phyloP scores from a whole-genome alignment of 2,888 invertebrate species.

The Apodemia duryi region DNA sequence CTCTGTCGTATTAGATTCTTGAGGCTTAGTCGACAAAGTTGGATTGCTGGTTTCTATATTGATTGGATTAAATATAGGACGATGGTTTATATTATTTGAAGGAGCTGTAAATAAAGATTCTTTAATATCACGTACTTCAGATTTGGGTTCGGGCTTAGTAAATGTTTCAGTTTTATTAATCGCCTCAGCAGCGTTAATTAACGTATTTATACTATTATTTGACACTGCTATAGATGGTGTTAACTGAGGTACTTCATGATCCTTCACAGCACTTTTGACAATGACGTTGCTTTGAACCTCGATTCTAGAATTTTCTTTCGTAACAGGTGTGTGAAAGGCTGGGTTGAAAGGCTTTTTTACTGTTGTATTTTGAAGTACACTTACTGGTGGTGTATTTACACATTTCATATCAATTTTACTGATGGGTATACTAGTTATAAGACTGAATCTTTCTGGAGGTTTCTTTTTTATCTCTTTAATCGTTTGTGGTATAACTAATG shows the following conservation, averaged over 20 bases:
- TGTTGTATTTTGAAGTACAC: slow-evolving; percentile 38
- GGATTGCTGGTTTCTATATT: slow-evolving; percentile 50
- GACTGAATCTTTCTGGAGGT: slow-evolving; percentile 56
- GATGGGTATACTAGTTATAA: slow-evolving; percentile 73
- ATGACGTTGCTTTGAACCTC: slow-evolving; percentile 19
- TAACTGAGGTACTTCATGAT: not conserved
- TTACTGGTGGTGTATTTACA: slow-evolving; percentile 49
- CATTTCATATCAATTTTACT: slow-evolving; percentile 72
- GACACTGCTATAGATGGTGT: slow-evolving; percentile 30
- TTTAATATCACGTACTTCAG: slow-evolving; percentile 43
- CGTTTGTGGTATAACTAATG: slow-evolving; percentile 42
- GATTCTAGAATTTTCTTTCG: slow-evolving; percentile 9
- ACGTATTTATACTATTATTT: slow-evolving; percentile 46
- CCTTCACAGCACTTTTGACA: slow-evolving; percentile 8
- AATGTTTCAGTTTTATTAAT: slow-evolving; percentile 57
- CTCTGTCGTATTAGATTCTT: slow-evolving; percentile 50
- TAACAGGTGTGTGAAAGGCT: slow-evolving; percentile 8
- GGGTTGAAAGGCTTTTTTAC: slow-evolving; percentile 35
- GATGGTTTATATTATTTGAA: slow-evolving; percentile 28
- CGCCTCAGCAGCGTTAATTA: slow-evolving; percentile 60
- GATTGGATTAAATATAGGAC: slow-evolving; percentile 48
- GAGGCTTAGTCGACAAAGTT: slow-evolving; percentile 48
- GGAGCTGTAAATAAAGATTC: slow-evolving; percentile 36
- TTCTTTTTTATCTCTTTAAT: slow-evolving; percentile 56
- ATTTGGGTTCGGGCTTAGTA: slow-evolving; percentile 47